phyloP scores from a whole-genome alignment of 2,797 vertebrate genomes.

The Hemibagrus guttatus region DNA sequence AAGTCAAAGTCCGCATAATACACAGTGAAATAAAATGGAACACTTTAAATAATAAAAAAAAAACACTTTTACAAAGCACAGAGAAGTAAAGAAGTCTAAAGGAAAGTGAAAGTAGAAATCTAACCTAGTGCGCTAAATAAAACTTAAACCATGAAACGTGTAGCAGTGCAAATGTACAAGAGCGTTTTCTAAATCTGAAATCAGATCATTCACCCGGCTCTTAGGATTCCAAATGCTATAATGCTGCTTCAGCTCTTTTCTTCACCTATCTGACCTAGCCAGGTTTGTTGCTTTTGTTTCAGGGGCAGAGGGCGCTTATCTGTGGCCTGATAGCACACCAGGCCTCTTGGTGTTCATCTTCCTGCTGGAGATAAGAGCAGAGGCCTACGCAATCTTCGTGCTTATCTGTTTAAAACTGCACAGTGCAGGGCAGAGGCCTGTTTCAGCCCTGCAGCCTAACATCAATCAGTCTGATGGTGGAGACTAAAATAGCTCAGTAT shows the following conservation, averaged over 20 bases:
- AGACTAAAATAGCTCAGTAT: constrained; percentile 47
- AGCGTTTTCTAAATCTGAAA: not conserved
- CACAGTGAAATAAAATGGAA: not conserved
- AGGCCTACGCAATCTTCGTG: constrained; percentile 46
- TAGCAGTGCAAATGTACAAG: not conserved
- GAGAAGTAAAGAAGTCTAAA: not conserved
- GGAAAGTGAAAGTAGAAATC: not conserved
- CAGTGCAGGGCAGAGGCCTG: constrained; percentile 31
- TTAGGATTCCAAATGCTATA: not conserved
- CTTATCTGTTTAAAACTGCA: constrained; percentile 54
- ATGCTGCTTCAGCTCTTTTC: constrained; percentile 1
- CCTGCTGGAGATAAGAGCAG: constrained; percentile 51
- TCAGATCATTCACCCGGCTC: not conserved
- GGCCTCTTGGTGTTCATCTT: constrained; percentile 53
- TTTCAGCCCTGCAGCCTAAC: constrained; percentile 36
- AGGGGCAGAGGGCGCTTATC: constrained; percentile 49
- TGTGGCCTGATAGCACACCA: constrained; percentile 41
- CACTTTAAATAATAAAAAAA: not conserved
- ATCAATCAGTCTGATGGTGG: constrained; percentile 39
- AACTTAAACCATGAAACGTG: not conserved
- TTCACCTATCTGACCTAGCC: constrained; percentile 3
- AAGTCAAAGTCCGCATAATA: not conserved
- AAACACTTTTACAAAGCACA: not conserved
- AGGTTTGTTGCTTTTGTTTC: constrained; percentile 28
- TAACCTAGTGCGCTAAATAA: not conserved